These are phyloP conservation scores for Ostrea denselamellosa DNA, from an alignment of 1,140 invertebrate genomes.

Conservation along the genomic window DNA sequence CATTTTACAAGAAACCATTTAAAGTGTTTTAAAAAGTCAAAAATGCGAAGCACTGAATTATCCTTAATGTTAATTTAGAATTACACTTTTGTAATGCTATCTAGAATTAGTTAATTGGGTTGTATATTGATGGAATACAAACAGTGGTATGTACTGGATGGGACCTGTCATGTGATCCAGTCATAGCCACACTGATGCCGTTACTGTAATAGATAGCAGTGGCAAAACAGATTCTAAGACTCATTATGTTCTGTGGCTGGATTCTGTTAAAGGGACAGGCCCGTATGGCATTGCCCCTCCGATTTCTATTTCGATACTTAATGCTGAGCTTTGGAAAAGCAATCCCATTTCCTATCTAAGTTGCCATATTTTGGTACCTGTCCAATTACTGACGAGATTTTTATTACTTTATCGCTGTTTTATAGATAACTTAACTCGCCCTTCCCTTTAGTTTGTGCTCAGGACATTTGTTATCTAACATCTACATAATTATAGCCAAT, in stretches of 20 bases:
- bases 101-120: too few species aligned
- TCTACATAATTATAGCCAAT: not conserved
- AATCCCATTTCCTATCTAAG: not conserved
- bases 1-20: too few species aligned
- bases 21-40: too few species aligned
- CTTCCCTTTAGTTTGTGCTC: not conserved
- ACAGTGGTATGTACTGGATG: too few species aligned
- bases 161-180: too few species aligned
- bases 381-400: not conserved
- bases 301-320: conserved; percentile 4
- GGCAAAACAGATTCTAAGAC: not conserved
- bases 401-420: not conserved
- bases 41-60: too few species aligned
- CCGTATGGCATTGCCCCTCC: not conserved
- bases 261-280: not conserved
- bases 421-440: not conserved
- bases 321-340: not conserved
- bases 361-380: not conserved
- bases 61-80: too few species aligned
- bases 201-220: not conserved
- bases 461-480: not conserved
- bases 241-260: not conserved
- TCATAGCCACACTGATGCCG: too few species aligned
- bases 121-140: too few species aligned
- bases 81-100: too few species aligned